These are phyloP conservation scores for Odontocolon sp. DNA, from an alignment of 2,888 invertebrate species.

Conservation along the genomic window DNA sequence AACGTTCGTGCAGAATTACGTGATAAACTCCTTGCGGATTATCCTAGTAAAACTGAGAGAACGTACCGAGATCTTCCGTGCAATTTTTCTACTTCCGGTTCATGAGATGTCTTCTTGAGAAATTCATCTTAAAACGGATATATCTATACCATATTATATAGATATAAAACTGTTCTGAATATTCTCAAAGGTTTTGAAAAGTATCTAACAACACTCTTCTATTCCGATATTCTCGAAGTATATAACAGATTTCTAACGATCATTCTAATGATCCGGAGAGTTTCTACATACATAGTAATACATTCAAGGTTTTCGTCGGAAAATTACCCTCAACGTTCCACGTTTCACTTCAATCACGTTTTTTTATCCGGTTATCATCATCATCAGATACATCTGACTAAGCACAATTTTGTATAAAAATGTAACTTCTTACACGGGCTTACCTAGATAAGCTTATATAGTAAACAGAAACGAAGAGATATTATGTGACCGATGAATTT, in stretches of 20 bases:
- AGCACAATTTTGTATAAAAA: background rate
- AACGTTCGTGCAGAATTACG: slow-evolving; percentile 3
- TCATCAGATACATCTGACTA: slow-evolving; percentile 3
- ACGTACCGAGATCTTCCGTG: background rate
- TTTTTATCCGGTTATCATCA: slow-evolving; percentile 31
- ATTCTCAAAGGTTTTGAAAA: too few species aligned
- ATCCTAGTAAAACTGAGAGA: background rate
- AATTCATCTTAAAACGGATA: too few species aligned
- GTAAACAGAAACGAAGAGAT: background rate
- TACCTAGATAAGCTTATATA: background rate
- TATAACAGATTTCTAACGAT: too few species aligned
- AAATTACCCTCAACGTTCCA: too few species aligned
- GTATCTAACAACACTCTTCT: too few species aligned
- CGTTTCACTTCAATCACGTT: slow-evolving; percentile 46
- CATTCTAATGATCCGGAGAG: too few species aligned
- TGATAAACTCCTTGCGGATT: slow-evolving; percentile 13
- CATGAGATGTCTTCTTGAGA: background rate
- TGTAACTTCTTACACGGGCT: background rate
- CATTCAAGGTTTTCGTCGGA: too few species aligned
- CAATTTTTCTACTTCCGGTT: background rate
- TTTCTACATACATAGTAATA: too few species aligned
- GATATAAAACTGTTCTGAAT: too few species aligned
- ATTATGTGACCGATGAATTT: background rate
- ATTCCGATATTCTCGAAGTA: too few species aligned
- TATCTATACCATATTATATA: too few species aligned